Percentiles rank a stretch among this genome's conserved stretches.
Conservation (phyloP, 2,113 vertebrate species). For the Hemichromis elongatus region DNA sequence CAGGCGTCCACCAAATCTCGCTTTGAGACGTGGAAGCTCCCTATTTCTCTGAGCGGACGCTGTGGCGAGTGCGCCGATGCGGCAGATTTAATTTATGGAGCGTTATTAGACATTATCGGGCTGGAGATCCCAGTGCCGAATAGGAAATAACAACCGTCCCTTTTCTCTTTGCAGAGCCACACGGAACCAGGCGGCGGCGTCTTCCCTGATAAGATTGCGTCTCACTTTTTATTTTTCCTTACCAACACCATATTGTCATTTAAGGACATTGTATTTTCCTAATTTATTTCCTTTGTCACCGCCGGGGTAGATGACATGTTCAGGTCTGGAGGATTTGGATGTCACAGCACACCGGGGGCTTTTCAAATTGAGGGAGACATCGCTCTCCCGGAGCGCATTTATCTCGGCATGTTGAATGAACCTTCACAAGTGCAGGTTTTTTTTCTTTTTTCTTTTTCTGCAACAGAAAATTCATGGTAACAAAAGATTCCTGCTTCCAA, state of each 20-base stretch:
- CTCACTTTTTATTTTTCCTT: not conserved
- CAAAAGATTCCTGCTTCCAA: constrained; percentile 42
- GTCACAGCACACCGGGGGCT: constrained; percentile 6
- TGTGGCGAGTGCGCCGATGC: constrained; percentile 17
- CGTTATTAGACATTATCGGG: constrained; percentile 61
- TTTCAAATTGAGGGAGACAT: constrained; percentile 34
- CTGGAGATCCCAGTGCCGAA: constrained; percentile 34
- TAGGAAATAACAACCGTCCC: constrained; percentile 43
- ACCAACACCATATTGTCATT: constrained; percentile 15
- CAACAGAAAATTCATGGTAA: constrained; percentile 31
- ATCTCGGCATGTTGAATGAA: constrained; percentile 42
- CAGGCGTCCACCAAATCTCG: constrained; percentile 42
- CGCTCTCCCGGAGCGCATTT: constrained; percentile 27
- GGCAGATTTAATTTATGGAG: constrained; percentile 62
- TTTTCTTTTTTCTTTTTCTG: not conserved
- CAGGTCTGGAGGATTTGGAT: constrained; percentile 29
- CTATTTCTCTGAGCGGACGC: constrained; percentile 40
- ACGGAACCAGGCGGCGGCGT: not conserved
- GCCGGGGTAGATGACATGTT: constrained; percentile 16
- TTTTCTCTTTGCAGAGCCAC: not conserved
- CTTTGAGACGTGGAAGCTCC: constrained; percentile 31
- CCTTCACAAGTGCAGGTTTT: constrained; percentile 14
- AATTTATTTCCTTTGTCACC: constrained; percentile 39
- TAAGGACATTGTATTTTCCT: constrained; percentile 29
- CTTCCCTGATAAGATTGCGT: constrained; percentile 19